These are phyloP conservation scores for Glaucidium brasilianum DNA, from an alignment of 2,113 vertebrate species.

Conservation along the genomic window DNA sequence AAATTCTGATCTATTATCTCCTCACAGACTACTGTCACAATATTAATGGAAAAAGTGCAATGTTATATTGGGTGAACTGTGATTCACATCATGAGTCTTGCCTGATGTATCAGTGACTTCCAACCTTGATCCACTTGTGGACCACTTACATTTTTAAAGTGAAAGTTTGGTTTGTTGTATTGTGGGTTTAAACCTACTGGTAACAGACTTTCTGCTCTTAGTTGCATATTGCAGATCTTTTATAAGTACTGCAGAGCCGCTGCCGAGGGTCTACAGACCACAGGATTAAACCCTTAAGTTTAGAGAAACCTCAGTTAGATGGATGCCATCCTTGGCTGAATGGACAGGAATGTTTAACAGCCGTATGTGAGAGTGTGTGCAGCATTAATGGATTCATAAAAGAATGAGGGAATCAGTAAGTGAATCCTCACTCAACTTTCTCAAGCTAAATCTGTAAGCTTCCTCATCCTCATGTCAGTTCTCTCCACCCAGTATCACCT, in stretches of 20 bases:
- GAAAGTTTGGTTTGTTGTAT: background rate
- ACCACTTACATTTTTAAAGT: background rate
- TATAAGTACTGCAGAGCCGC: background rate
- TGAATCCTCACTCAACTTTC: background rate
- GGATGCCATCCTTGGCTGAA: background rate
- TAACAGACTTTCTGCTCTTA: background rate
- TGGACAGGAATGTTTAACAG: background rate
- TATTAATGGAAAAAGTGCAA: background rate
- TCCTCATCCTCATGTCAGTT: background rate
- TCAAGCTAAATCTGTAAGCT: background rate
- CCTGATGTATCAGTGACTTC: background rate
- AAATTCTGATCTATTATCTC: background rate
- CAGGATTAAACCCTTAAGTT: background rate
- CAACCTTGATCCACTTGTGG: background rate
- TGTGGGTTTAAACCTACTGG: background rate
- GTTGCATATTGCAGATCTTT: background rate
- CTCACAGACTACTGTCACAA: background rate
- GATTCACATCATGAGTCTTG: accelerated
- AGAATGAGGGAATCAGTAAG: background rate
- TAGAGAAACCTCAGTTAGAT: background rate
- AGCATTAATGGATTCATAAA: background rate
- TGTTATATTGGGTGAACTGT: background rate
- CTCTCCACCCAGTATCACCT: background rate
- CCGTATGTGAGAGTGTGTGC: background rate
- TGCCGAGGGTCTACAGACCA: background rate